Percentiles rank a stretch among this genome's conserved stretches.
phyloP scores from a whole-genome alignment of 2,888 invertebrate species.

The Spatulosminthurus flaviceps region DNA sequence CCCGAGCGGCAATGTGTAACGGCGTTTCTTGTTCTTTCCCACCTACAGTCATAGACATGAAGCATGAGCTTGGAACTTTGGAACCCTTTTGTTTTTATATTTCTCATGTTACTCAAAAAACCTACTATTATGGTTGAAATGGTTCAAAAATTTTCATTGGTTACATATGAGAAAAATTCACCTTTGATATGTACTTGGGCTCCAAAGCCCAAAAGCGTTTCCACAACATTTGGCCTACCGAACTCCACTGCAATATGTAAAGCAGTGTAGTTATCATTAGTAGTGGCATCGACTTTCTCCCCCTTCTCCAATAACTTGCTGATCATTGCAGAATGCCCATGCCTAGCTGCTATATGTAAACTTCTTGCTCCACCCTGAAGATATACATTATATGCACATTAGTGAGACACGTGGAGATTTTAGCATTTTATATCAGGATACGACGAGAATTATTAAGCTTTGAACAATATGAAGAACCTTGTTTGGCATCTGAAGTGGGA shows the following conservation, averaged over 20 bases:
- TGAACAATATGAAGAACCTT: constrained; percentile 71
- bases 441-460: neutral
- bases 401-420: no score
- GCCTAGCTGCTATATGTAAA: constrained; percentile 96
- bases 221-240: constrained; percentile 92
- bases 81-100: neutral
- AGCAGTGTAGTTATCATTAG: constrained; percentile 97
- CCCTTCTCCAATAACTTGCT: constrained; percentile 95
- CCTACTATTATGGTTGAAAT: no score
- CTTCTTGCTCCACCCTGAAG: constrained; percentile 90
- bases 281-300: constrained; percentile 94
- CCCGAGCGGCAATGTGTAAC: constrained; percentile 94
- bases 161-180: no score
- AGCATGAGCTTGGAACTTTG: neutral
- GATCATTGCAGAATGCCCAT: constrained; percentile 97
- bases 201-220: constrained; percentile 93
- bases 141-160: no score
- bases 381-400: neutral
- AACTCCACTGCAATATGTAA: constrained; percentile 96
- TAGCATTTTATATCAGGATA: no score
- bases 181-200: constrained; percentile 92
- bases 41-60: constrained; percentile 69
- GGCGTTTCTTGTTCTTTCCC: constrained; percentile 92
- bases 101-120: neutral
- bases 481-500: constrained; percentile 99